phyloP scores from a whole-genome alignment of 2,888 invertebrate genomes.

The Cephus spinipes region DNA sequence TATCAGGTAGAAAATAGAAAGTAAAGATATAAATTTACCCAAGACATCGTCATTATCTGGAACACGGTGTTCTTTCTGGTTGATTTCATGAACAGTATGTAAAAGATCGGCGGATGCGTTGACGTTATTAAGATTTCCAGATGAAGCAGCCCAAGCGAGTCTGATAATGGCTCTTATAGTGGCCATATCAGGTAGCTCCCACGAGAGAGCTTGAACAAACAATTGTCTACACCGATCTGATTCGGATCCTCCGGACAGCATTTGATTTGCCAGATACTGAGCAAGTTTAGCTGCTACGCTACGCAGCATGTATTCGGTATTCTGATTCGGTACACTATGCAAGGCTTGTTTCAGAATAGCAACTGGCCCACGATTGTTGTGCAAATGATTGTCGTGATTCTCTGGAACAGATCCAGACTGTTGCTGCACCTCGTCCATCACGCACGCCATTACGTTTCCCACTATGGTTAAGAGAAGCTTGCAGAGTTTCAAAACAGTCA shows the following conservation, averaged over 20 bases:
- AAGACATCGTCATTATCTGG: conserved; percentile 78
- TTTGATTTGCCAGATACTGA: conserved; percentile 82
- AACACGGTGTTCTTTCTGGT: conserved; percentile 67
- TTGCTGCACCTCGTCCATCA: conserved; percentile 70
- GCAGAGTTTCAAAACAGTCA: conserved; percentile 87
- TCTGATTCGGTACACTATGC: conserved; percentile 84
- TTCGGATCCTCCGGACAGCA: conserved; percentile 67
- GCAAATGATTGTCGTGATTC: conserved; percentile 59
- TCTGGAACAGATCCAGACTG: conserved; percentile 65
- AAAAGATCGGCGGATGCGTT: conserved; percentile 73
- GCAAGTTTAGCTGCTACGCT: conserved; percentile 87
- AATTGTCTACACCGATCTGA: conserved; percentile 69
- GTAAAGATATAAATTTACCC: conserved; percentile 58
- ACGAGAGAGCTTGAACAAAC: conserved; percentile 72
- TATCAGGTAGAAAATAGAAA: neutral
- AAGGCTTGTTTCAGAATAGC: conserved; percentile 83
- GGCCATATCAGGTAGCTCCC: conserved; percentile 79
- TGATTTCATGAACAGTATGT: conserved; percentile 75
- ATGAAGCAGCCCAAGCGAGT: conserved; percentile 83
- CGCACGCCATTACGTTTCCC: conserved; percentile 80
- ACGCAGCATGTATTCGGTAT: conserved; percentile 85
- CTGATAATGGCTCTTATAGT: conserved; percentile 81
- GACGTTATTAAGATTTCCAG: conserved; percentile 74
- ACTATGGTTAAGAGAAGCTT: conserved; percentile 90
- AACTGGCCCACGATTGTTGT: conserved; percentile 65